Conservation (phyloP, 2,888 invertebrate species). For the Morpho achilles region DNA sequence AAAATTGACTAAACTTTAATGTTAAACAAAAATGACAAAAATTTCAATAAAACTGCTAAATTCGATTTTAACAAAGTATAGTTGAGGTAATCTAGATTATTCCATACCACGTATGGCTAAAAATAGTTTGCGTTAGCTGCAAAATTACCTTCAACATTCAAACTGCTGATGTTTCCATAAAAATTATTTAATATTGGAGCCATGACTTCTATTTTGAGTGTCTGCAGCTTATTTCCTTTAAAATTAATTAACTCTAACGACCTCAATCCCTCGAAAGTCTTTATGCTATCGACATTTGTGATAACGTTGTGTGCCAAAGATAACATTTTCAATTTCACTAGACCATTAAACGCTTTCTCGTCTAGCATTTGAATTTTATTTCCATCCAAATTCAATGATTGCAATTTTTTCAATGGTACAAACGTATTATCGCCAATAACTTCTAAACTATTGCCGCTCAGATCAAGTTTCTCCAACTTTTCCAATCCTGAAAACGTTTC, state of each 20-base stretch:
- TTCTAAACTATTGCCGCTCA: constrained; percentile 85
- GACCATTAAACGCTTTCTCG: constrained; percentile 61
- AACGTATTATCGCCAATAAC: constrained; percentile 89
- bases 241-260: constrained; percentile 50
- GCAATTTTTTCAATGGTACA: constrained; percentile 50
- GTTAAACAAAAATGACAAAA: no score
- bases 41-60: no score
- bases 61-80: no score
- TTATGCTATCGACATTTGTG: constrained; percentile 47
- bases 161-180: constrained; percentile 42
- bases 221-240: constrained; percentile 54
- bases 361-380: constrained; percentile 72
- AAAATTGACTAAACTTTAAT: no score
- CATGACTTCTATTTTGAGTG: constrained; percentile 50
- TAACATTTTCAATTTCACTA: constrained; percentile 46
- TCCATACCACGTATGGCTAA: no score
- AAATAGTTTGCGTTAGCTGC: no score
- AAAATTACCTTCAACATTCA: constrained; percentile 62
- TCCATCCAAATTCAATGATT: constrained; percentile 53
- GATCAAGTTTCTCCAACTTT: constrained; percentile 83
- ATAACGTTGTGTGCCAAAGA: constrained; percentile 58
- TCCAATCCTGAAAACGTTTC: constrained; percentile 87
- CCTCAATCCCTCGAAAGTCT: constrained; percentile 49
- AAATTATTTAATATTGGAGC: constrained; percentile 58
- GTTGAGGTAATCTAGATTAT: no score